phyloP scores from a whole-genome alignment of 2,888 invertebrate species.

The Tupiocoris notatus region DNA sequence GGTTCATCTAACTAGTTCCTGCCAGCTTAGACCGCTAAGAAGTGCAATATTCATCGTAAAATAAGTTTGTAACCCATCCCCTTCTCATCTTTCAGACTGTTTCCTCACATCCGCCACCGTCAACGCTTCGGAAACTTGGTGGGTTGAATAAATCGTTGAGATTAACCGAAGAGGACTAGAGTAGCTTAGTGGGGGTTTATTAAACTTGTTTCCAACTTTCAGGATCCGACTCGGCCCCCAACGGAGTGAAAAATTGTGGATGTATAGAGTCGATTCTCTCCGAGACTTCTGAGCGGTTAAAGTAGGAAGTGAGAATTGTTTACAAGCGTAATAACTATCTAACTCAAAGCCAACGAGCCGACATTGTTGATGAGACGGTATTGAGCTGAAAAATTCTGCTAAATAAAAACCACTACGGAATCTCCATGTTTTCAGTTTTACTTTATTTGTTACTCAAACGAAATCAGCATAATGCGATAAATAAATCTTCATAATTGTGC shows the following conservation, averaged over 20 bases:
- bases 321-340: too few relatives aligned
- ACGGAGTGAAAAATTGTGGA: slow-evolving; percentile 20
- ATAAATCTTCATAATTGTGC: too few relatives aligned
- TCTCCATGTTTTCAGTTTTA: too few relatives aligned
- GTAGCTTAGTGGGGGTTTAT: slow-evolving; percentile 31
- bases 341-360: too few relatives aligned
- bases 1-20: slow-evolving; percentile 12
- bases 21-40: slow-evolving; percentile 29
- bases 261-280: slow-evolving; percentile 3
- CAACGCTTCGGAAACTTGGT: slow-evolving; percentile 16
- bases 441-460: too few relatives aligned
- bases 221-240: background rate
- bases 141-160: slow-evolving; percentile 38
- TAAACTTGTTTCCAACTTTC: slow-evolving; percentile 34
- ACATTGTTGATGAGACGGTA: too few relatives aligned
- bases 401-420: too few relatives aligned
- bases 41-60: slow-evolving; percentile 38
- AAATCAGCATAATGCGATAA: too few relatives aligned
- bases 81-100: background rate
- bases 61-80: slow-evolving; percentile 26
- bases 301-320: background rate
- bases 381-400: too few relatives aligned
- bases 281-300: background rate
- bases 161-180: slow-evolving; percentile 30
- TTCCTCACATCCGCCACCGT: background rate